Evolutionary conservation across 23 tunicate species (phyloP), one percentile per base, ranked within the genome.

Genomic region (Pegea sp.): DNA sequence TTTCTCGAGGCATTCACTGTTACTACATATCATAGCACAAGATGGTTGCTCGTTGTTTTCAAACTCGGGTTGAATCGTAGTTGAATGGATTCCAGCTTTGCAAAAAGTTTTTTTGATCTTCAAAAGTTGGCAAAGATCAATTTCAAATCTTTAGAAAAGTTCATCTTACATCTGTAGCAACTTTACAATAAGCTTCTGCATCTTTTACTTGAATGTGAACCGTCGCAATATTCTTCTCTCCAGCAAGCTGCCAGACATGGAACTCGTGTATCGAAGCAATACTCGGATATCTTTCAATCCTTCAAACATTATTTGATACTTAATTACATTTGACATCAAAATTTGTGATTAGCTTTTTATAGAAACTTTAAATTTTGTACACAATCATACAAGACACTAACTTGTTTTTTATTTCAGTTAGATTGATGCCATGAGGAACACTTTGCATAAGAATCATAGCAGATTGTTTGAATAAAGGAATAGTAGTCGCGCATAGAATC

Each of bases 231-330:
- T 58, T 65, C 33, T 77, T 71, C 7, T 77, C 81, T 13, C 91
- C 91, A 7, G 98, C 68, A 21, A 89, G 38, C 57, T 77, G 88
- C 98, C 98, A 89, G 27, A 89, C 71, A 61, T 89, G 98, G 54
- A 89, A 74, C 51, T 89, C 98, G 52, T 89, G 98, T 20, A 89
- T 75, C 13, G 16, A 38, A 38, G 11, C 16, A 11, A 38, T 16
- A 38, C 46, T 16, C 46, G 11, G 13, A 11, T 8, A 8, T 38
- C 16, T 38, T 38, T 38, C 46, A 8, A 38, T 8, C 11, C 46
- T 38, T 11, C 11, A 38, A 38, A 8, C 11, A 38, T 8, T 8
- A 38, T 38, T n/a, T n/a, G n/a, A n/a, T n/a, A n/a, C n/a, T n/a
- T n/a, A n/a, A n/a, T n/a, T n/a, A n/a, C n/a, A n/a, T n/a, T n/a